These are phyloP conservation scores for Parascotia fuliginaria DNA, from an alignment of 2,888 invertebrate genomes.

Conservation along the genomic window DNA sequence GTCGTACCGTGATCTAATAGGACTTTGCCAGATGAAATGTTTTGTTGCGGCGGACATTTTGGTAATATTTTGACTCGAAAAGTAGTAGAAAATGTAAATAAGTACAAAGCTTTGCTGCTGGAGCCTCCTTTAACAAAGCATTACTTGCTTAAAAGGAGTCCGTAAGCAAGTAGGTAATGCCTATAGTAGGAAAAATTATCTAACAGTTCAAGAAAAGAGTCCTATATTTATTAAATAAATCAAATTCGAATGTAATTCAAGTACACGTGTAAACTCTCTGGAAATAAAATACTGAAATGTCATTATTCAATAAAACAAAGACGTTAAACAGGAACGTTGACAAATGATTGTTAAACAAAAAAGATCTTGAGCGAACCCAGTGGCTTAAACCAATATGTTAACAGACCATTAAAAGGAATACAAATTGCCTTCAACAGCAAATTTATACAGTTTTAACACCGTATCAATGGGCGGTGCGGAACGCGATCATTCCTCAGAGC, in stretches of 20 bases:
- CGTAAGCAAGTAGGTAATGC: too few relatives aligned
- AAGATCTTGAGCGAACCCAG: neutral
- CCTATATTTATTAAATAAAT: too few relatives aligned
- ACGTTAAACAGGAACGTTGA: neutral
- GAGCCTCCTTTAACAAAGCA: too few relatives aligned
- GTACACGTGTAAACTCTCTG: too few relatives aligned
- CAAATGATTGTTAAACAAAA: conserved; percentile 2
- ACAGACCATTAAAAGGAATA: conserved; percentile 33
- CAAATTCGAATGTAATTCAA: too few relatives aligned
- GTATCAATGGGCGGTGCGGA: conserved; percentile 43
- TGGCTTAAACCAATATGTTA: conserved; percentile 23
- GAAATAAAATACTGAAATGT: neutral
- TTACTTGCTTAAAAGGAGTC: too few relatives aligned
- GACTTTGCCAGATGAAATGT: too few relatives aligned
- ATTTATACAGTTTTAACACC: conserved; percentile 51
- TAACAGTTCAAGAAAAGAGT: too few relatives aligned
- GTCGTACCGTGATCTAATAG: neutral
- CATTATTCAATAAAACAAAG: neutral
- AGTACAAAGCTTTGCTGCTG: too few relatives aligned
- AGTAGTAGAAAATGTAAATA: too few relatives aligned
- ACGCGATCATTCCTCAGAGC: conserved; percentile 50
- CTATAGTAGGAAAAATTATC: too few relatives aligned
- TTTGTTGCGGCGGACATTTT: neutral
- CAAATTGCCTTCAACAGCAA: conserved; percentile 42
- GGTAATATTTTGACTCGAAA: too few relatives aligned